These are phyloP conservation scores for Tachycineta bicolor DNA, from an alignment of 2,113 vertebrate species.

Conservation along the genomic window DNA sequence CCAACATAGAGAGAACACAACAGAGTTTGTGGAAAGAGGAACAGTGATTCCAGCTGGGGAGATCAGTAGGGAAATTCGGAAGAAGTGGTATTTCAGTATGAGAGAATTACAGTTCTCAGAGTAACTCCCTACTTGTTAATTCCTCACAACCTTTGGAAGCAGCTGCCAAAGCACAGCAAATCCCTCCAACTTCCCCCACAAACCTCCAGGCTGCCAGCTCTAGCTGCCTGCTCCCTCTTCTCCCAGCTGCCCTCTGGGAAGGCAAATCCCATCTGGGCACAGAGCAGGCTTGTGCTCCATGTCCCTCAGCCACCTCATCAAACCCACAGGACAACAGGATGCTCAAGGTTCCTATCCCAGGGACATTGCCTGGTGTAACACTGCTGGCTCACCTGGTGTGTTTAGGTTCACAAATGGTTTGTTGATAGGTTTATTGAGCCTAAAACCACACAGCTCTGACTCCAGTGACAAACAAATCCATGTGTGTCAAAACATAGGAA, in stretches of 20 bases:
- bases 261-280: neutral
- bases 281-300: accelerated
- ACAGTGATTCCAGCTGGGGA: neutral
- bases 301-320: neutral
- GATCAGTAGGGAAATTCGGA: neutral
- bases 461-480: neutral
- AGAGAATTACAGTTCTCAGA: neutral
- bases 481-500: neutral
- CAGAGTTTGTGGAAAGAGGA: neutral
- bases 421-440: neutral
- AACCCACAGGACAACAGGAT: neutral
- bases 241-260: accelerated
- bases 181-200: neutral
- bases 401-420: neutral
- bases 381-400: neutral
- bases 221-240: neutral
- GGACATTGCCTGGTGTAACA: accelerated
- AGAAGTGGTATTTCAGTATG: neutral
- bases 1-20: neutral
- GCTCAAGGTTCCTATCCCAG: neutral
- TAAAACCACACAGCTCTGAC: neutral
- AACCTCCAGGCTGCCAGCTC: neutral
- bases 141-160: neutral
- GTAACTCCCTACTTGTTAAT: neutral
- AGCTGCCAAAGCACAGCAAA: neutral